Evolutionary conservation across 2,797 vertebrate genomes (phyloP), one percentile per base, ranked within the genome.

Genomic region (Tachyglossus aculeatus): DNA sequence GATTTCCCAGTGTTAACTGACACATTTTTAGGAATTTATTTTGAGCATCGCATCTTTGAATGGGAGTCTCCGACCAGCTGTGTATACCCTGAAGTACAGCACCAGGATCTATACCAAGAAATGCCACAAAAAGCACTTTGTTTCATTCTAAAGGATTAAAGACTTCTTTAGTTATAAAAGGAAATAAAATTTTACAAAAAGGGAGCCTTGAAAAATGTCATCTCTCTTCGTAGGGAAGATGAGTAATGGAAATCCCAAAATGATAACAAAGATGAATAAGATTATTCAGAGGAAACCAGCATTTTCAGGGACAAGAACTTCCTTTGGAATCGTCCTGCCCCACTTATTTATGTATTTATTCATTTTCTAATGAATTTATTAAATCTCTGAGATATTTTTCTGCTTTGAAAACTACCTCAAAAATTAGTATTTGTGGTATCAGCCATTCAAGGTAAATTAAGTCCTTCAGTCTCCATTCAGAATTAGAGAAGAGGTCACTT

Each of bases 11-110:
- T 79, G 71, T 57, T 72, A 62, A 77, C 64, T 65, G 58, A 74
- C 59, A 14, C 25, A 86, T 77, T 88, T 84, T 87, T 65, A 81
- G 71, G 67, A 74, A 44, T 83, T 83, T 83, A 57, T 84, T 90
- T 87, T 80, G 66, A 82, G 61, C 33, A 16, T 36, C 48, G 41
- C 56, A 39, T 40, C 76, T 82, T 83, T 76, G 69, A 55, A 52
- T 31, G 55, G 29, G 52, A 22, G 10, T 37, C 14, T 72, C 76
- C 75, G 31, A 10, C 75, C 12, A 68, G 80, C 70, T 84, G 51
- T n/a, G n/a, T 40, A 1, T 68, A 43, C 81, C 34, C 70, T 62
- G 60, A 9, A 72, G 70, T 56, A 73, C 61, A 68, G 64, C 32
- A 25, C 19, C 29, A 60, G 53, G 61, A 78, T 34, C 72, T 41